These are phyloP conservation scores for Tipula unca DNA, from an alignment of 2,888 invertebrate genomes.

Conservation along the genomic window DNA sequence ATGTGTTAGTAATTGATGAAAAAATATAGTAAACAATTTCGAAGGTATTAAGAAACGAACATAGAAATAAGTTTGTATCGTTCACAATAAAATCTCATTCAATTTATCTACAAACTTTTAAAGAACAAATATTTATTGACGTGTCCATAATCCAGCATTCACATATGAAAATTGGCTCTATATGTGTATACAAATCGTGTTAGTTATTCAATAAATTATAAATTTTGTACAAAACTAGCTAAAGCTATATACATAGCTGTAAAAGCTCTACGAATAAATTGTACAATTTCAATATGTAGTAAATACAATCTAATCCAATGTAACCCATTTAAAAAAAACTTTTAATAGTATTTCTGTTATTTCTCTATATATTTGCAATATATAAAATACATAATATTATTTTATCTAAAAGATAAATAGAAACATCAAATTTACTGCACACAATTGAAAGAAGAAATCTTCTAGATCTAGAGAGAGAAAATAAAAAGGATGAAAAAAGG, in stretches of 20 bases:
- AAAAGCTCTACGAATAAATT: background rate
- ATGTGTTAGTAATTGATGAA: too few species aligned
- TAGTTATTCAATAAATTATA: background rate
- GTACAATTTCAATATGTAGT: background rate
- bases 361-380: background rate
- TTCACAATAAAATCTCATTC: too few species aligned
- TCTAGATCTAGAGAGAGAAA: background rate
- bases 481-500: background rate
- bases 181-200: background rate
- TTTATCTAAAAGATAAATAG: background rate
- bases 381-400: background rate
- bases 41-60: too few species aligned
- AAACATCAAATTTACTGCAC: constrained; percentile 8
- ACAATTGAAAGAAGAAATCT: background rate
- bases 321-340: background rate
- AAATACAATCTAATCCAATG: background rate
- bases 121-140: background rate
- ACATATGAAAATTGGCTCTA: background rate
- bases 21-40: too few species aligned
- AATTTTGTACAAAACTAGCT: background rate
- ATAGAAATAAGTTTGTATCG: too few species aligned
- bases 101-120: too few species aligned
- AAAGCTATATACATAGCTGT: background rate
- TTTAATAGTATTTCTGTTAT: background rate
- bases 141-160: background rate